Conservation (phyloP, 1,140 invertebrate species). For the Bilobella aurantiaca region DNA sequence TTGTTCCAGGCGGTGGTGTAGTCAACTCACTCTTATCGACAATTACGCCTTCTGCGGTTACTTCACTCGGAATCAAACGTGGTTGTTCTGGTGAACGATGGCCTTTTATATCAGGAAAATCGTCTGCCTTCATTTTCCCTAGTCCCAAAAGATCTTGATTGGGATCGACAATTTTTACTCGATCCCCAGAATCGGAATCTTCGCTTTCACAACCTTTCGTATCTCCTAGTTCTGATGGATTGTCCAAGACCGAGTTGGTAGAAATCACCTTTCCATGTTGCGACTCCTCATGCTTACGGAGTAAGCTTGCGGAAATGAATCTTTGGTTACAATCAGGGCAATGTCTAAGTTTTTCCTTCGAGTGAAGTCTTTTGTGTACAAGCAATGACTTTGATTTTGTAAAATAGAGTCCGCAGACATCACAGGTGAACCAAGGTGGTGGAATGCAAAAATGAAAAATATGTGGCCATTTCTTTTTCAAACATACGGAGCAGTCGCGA, state of each 20-base stretch:
- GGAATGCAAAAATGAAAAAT: conserved; percentile 80
- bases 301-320: conserved; percentile 68
- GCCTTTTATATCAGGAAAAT: too few relatives aligned
- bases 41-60: too few relatives aligned
- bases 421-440: conserved; percentile 61
- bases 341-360: conserved; percentile 54
- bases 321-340: conserved; percentile 61
- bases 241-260: background rate
- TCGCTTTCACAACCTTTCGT: background rate
- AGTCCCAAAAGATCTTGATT: too few relatives aligned
- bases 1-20: too few relatives aligned
- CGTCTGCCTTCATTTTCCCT: background rate
- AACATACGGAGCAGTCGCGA: conserved; percentile 66
- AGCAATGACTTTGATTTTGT: conserved; percentile 62
- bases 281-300: conserved; percentile 51
- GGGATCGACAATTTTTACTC: background rate
- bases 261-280: background rate
- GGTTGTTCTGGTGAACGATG: too few relatives aligned
- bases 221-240: too few relatives aligned
- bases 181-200: background rate
- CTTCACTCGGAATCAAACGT: too few relatives aligned
- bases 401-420: conserved; percentile 64
- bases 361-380: conserved; percentile 58
- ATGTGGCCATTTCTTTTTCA: conserved; percentile 80
- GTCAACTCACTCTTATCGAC: too few relatives aligned